Base-by-base conservation (phyloP, 1,140 invertebrate genomes). In the Anastrepha obliqua region DNA sequence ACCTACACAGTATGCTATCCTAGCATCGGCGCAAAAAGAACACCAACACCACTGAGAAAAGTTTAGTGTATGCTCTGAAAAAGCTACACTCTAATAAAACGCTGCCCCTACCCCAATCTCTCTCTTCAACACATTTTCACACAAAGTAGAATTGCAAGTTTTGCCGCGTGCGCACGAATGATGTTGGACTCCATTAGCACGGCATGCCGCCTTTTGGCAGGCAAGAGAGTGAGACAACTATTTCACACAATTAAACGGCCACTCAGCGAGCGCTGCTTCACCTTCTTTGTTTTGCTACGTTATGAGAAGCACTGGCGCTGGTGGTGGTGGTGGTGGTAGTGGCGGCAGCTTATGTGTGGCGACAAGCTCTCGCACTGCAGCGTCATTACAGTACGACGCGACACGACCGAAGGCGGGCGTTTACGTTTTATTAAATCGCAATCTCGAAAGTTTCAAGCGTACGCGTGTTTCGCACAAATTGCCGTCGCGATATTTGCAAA, bases 341-440 rank as follows among this genome's bases (percentile, higher is more conserved):
- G 47, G 74, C 47, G 47, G 2, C n/a, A 11, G 47, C 7, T 20
- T 81, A 81, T 81, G n/a, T 51, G 47, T 13, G 65, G 6, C 74
- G 74, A 55, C 7, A 81, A 86, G 88, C 87, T 86, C 87, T 89
- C 89, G 89, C 89, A 78, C 87, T 87, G 58, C 85, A 42, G 60
- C 85, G 55, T 42, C 55, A 60, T 86, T 86, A 88, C 65, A 86
- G 78, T 74, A 87, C 44, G 58, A 86, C 70, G 87, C 88, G 87
- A 89, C 88, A 87, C 87, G 86, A 89, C 85, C 88, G 87, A 88
- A 89, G 87, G 65, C 67, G 87, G 89, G 87, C 88, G 88, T 90
- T 87, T 88, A 81, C 62, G 86, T 89, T 90, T 90, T 89, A 88
- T 88, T 91, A 88, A 90, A 90, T 88, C 90, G 89, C 90, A 89